These are phyloP conservation scores for Campoplex capitator DNA, from an alignment of 2,888 invertebrate genomes.

Conservation along the genomic window DNA sequence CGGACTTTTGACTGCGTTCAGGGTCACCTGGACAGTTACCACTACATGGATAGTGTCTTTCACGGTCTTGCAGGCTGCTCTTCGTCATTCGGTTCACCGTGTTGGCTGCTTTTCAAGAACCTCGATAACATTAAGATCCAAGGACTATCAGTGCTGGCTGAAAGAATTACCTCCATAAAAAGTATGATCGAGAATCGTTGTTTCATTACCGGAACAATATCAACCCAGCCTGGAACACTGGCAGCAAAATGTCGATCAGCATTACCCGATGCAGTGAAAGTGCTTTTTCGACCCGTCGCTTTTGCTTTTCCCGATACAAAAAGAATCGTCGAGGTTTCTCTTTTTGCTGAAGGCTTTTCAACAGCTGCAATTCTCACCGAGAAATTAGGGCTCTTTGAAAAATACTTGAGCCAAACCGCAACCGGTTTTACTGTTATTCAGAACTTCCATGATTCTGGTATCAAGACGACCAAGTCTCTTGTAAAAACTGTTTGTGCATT, in stretches of 20 bases:
- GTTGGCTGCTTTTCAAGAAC: constrained; percentile 87
- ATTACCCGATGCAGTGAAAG: constrained; percentile 87
- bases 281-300: constrained; percentile 87
- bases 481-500: constrained; percentile 86
- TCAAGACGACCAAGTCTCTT: constrained; percentile 87
- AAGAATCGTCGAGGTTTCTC: constrained; percentile 87
- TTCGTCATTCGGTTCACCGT: constrained; percentile 1
- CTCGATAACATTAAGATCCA: constrained; percentile 86
- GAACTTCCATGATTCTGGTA: constrained; percentile 85
- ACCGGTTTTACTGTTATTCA: constrained; percentile 77
- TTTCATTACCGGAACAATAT: constrained; percentile 87
- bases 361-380: constrained; percentile 85
- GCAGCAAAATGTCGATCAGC: neutral
- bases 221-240: neutral
- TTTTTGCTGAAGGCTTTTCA: constrained; percentile 87
- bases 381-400: constrained; percentile 86
- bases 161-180: constrained; percentile 85
- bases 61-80: constrained; percentile 86
- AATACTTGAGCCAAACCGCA: constrained; percentile 85
- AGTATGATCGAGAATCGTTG: constrained; percentile 86
- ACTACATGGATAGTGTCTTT: constrained; percentile 86
- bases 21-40: constrained; percentile 84
- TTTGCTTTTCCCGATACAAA: constrained; percentile 87
- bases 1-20: constrained; percentile 87
- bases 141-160: constrained; percentile 86